Base-by-base conservation (phyloP, 2,797 vertebrate genomes). In the Sebastes wilsoni region DNA sequence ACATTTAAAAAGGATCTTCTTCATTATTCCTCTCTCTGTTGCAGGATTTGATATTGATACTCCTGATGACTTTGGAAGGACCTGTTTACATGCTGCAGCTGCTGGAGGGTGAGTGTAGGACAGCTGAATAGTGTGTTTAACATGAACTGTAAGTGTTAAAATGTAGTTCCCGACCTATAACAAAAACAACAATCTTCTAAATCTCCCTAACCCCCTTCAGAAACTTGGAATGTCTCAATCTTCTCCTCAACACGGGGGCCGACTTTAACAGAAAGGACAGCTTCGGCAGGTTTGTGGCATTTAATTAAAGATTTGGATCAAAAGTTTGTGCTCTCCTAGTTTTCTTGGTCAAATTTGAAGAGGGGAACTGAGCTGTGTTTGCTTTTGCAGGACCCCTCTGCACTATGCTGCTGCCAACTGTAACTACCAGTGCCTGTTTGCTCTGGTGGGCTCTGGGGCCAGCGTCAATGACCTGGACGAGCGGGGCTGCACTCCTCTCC, bases 371-470 rank as follows among this genome's bases (percentile, higher is more conserved):
- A 89, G 66, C 56, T 58, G 1, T 86, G 54, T 86, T 84, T 84
- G 66, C 54, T 77, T 82, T 86, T 89, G 78, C 89, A 99, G 98
- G 95, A 98, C 98, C 83, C 97, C 98, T 79, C 95, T 99, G 88
- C 98, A 99, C 95, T 99, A 99, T 25, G 98, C 98, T 89, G 98
- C 98, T 87, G 98, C 98, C 94, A 99, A 99, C 92, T 99, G 98
- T 95, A 99, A 99, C 96, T 99, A 99, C 95, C 97, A 99, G 96
- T 99, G 98, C 96, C 96, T 99, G 93, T 99, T 99, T 96, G 98
- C 98, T 90, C 97, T 99, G 95, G 98, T 99, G 96, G 98, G 98
- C 76, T 99, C 98, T 66, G 98, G 99, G 92, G 98, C 98, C 84
- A 98, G 97, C 80, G 98, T 99, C 89, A 99, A 99, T 62, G 98